These are phyloP conservation scores for Dromococcyx pavoninus DNA, from an alignment of 2,797 vertebrate species.

Conservation along the genomic window DNA sequence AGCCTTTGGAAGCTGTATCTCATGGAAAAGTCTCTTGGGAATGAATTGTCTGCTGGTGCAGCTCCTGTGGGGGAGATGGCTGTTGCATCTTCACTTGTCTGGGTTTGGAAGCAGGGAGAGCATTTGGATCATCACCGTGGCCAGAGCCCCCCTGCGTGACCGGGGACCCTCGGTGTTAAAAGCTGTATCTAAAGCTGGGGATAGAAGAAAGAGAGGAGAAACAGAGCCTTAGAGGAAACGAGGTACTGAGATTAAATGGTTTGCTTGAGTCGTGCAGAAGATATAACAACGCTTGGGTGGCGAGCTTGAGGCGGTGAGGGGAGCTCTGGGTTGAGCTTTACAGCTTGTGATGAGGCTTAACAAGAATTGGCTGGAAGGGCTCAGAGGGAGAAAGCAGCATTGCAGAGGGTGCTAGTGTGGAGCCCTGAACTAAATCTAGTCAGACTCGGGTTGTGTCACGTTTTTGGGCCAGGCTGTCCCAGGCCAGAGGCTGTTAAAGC, in stretches of 20 bases:
- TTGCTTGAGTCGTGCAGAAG: neutral
- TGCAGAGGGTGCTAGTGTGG: neutral
- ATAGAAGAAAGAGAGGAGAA: neutral
- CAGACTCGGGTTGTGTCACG: neutral
- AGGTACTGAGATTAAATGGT: neutral
- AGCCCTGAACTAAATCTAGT: slow-evolving; percentile 28
- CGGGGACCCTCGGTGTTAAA: neutral
- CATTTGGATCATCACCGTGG: accelerated
- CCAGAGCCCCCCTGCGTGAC: accelerated
- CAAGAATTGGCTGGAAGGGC: neutral
- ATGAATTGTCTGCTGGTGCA: neutral
- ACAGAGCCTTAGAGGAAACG: accelerated
- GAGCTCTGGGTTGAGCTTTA: slow-evolving; percentile 1
- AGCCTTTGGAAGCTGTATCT: neutral
- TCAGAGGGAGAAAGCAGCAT: neutral
- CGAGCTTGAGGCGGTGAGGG: slow-evolving; percentile 1
- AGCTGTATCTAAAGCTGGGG: neutral
- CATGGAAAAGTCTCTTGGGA: neutral
- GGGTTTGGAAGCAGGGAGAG: neutral
- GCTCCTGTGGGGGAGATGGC: neutral
- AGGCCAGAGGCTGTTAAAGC: neutral
- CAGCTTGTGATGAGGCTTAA: slow-evolving; percentile 48
- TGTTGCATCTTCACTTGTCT: neutral
- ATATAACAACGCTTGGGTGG: slow-evolving; percentile 22
- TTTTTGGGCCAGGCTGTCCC: neutral